Base-by-base conservation (phyloP, 2,113 vertebrate genomes). In the Phylloscopus trochiloides region DNA sequence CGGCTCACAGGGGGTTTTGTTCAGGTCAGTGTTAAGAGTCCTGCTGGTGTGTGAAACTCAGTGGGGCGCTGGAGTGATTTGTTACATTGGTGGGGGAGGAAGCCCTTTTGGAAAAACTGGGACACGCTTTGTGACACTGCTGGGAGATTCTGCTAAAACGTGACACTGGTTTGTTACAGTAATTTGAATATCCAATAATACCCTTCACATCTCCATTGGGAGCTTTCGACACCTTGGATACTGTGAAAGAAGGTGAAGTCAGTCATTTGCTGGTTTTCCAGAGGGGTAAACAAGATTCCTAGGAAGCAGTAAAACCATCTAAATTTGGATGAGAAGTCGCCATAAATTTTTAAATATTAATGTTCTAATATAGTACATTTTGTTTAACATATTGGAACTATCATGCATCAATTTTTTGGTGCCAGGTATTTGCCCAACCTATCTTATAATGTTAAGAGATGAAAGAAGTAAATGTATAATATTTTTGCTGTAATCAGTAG, bases 321-420 rank as follows among this genome's bases (percentile, higher is more conserved):
- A 71, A 61, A 91, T 88, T 89, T 17, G 91, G 76, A 86, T 1
- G 26, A 74, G 78, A 82, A 84, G 85, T 73, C 13, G 1, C n/a
- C 74, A 29, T 85, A 74, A 95, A 94, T 77, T 95, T 96, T 97
- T 87, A 94, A 97, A 95, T 95, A 66, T 79, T 96, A 98, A 95
- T 92, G 89, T 89, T 95, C 95, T 96, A 95, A 93, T 95, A 95
- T 88, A 97, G 77, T 96, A 87, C 88, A 94, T 59, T 95, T 94
- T 97, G 95, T 78, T 90, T 85, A 95, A 98, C 94, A 1, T 97
- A 96, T 79, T 97, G 90, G 96, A 97, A 95, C 93, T 97, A 95
- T 90, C 95, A 95, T 96, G 94, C 96, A 97, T 97, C 97, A 96
- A 50, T 97, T 97, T 97, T 96, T 98, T 96, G 93, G 91, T 98